phyloP scores from a whole-genome alignment of 2,797 vertebrate species.

The Todus mexicanus region DNA sequence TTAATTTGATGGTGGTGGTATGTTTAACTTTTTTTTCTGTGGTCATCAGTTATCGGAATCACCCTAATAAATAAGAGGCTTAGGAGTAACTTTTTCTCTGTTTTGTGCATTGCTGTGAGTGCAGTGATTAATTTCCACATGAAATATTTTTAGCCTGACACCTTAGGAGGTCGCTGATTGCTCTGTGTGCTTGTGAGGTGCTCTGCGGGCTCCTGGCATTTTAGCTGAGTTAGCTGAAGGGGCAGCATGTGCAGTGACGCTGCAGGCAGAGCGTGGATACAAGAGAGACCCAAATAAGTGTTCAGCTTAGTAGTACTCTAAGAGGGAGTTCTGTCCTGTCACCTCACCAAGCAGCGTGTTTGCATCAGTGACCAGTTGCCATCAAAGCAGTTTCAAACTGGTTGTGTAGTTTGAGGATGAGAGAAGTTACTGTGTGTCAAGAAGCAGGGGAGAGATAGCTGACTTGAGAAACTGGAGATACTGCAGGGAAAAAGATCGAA shows the following conservation, averaged over 20 bases:
- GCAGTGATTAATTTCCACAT: neutral
- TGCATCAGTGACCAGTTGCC: accelerated
- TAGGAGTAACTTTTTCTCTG: neutral
- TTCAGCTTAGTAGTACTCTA: neutral
- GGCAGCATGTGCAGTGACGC: neutral
- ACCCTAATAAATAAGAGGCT: neutral
- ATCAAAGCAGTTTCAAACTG: neutral
- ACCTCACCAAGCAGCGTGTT: neutral
- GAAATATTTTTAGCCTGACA: neutral
- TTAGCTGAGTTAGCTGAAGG: neutral
- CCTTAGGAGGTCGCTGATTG: neutral
- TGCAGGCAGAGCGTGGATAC: neutral
- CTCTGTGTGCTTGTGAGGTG: neutral
- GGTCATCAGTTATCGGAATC: neutral
- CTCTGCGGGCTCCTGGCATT: neutral
- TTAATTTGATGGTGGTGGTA: neutral
- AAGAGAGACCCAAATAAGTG: neutral
- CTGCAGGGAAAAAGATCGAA: neutral
- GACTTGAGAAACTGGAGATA: neutral
- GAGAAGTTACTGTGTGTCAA: neutral
- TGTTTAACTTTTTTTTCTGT: neutral
- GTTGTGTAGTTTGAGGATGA: neutral
- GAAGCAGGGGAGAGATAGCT: neutral
- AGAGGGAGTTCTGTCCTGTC: neutral
- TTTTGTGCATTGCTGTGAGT: neutral